phyloP scores from a whole-genome alignment of 2,888 invertebrate species.

The Gymnocheta viridis region DNA sequence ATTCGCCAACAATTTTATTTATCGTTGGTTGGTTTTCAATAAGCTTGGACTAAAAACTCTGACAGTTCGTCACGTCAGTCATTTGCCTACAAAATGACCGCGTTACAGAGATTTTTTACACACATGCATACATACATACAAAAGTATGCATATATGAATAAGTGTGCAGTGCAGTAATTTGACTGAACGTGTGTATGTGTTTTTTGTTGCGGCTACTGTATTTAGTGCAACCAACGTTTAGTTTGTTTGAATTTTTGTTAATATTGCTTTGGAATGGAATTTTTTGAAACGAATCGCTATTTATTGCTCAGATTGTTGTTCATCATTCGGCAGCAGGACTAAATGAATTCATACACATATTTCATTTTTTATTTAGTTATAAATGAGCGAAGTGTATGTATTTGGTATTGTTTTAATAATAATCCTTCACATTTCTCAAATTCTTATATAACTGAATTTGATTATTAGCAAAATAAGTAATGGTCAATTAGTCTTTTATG shows the following conservation, averaged over 20 bases:
- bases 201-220: background rate
- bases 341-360: slow-evolving; percentile 15
- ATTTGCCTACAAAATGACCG: slow-evolving; percentile 12
- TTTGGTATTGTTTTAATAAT: slow-evolving; percentile 47
- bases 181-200: background rate
- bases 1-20: background rate
- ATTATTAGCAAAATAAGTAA: background rate
- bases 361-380: background rate
- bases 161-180: background rate
- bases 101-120: background rate
- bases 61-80: slow-evolving; percentile 59
- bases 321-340: slow-evolving; percentile 29
- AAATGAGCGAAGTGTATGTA: background rate
- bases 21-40: background rate
- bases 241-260: slow-evolving; percentile 75
- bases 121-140: background rate
- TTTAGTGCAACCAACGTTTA: slow-evolving; percentile 35
- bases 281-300: slow-evolving; percentile 68
- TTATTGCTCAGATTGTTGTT: slow-evolving; percentile 59
- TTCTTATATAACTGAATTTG: slow-evolving; percentile 41
- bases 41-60: slow-evolving; percentile 1
- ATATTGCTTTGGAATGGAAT: slow-evolving; percentile 77
- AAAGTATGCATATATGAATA: background rate
- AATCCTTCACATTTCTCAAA: slow-evolving; percentile 51
- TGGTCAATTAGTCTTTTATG: background rate